phyloP scores from a whole-genome alignment of 2,888 invertebrate species.

The Aleiodes testaceus region DNA sequence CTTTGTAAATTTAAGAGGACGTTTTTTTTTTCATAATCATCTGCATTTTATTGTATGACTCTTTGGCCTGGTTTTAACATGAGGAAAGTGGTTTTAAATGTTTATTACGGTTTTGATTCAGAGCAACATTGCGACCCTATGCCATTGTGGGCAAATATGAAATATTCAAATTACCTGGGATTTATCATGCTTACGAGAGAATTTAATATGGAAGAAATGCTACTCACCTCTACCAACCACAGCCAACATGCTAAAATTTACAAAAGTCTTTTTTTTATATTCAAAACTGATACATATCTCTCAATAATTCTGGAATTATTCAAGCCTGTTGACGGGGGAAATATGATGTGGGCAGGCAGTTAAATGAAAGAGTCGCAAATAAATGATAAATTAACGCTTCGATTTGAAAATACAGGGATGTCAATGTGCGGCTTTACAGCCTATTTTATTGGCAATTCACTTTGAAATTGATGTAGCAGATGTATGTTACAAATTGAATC shows the following conservation, averaged over 20 bases:
- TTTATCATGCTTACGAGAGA: constrained; percentile 41
- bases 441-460: too few relatives aligned
- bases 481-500: too few relatives aligned
- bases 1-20: not conserved
- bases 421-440: too few relatives aligned
- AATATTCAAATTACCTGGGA: constrained; percentile 42
- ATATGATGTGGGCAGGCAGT: too few relatives aligned
- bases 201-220: constrained; percentile 38
- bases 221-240: constrained; percentile 34
- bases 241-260: constrained; percentile 16
- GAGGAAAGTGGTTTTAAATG: constrained; percentile 19
- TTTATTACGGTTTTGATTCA: constrained; percentile 40
- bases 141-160: constrained; percentile 30
- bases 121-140: constrained; percentile 26
- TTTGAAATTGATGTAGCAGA: too few relatives aligned
- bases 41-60: not conserved
- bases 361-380: too few relatives aligned
- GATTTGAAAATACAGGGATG: too few relatives aligned
- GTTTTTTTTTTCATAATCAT: not conserved
- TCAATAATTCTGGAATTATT: too few relatives aligned
- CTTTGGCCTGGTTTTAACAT: not conserved
- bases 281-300: not conserved
- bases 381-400: too few relatives aligned
- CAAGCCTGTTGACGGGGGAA: too few relatives aligned
- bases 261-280: not conserved